Evolutionary conservation across 2,888 invertebrate genomes (phyloP).

Genomic region (Pilophorus perplexus): DNA sequence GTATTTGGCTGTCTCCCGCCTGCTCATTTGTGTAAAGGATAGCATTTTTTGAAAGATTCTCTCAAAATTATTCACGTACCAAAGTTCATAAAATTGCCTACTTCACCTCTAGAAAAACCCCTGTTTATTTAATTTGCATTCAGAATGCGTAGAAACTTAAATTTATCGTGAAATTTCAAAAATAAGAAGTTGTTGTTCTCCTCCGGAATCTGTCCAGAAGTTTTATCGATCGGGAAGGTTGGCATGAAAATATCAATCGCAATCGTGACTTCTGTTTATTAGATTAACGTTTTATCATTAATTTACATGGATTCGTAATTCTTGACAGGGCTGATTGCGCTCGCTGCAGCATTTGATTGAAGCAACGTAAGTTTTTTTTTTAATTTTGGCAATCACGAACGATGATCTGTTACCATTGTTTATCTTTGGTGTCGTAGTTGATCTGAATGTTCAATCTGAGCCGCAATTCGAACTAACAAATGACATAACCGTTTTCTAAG

Average conservation of each 20-base stretch:
- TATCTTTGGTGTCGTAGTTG: not conserved
- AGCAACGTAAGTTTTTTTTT: not conserved
- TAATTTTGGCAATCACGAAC: not conserved
- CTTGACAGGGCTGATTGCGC: not conserved
- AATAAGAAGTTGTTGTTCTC: too few relatives aligned
- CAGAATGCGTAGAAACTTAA: too few relatives aligned
- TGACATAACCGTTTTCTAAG: not conserved
- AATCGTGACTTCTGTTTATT: constrained; percentile 34
- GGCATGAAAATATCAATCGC: constrained; percentile 37
- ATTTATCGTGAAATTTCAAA: too few relatives aligned
- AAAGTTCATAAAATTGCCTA: too few relatives aligned
- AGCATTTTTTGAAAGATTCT: too few relatives aligned
- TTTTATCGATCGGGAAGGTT: constrained; percentile 23
- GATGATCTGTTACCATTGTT: too few relatives aligned
- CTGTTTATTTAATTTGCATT: too few relatives aligned
- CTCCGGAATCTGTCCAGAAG: too few relatives aligned
- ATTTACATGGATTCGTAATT: constrained; percentile 9
- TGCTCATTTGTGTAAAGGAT: too few relatives aligned
- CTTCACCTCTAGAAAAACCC: too few relatives aligned
- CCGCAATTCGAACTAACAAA: not conserved
- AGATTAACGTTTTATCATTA: not conserved
- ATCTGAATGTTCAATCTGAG: not conserved
- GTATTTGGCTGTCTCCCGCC: too few relatives aligned
- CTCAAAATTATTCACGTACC: too few relatives aligned
- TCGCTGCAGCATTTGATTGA: not conserved